Evolutionary conservation across 2,113 vertebrate species (phyloP).

Genomic region (Alethe diademata): DNA sequence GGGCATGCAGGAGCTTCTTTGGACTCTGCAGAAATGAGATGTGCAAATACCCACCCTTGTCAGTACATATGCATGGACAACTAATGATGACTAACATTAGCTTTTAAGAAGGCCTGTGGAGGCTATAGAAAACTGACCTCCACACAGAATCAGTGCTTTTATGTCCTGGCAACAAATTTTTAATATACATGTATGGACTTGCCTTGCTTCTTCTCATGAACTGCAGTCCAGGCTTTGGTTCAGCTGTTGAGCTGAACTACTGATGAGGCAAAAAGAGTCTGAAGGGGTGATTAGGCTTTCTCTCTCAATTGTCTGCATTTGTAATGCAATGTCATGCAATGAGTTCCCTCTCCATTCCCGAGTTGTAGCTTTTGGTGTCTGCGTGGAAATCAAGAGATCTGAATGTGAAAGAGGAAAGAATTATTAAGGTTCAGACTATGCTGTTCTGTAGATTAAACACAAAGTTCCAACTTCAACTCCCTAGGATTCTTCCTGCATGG

Average conservation of each 20-base stretch:
- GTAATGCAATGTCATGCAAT: background rate
- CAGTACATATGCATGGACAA: background rate
- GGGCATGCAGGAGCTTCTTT: background rate
- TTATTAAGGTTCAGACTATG: background rate
- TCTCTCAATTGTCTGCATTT: background rate
- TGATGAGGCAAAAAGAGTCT: background rate
- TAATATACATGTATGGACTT: background rate
- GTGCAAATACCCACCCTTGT: background rate
- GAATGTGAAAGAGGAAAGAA: background rate
- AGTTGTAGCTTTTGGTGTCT: background rate
- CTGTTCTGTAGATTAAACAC: background rate
- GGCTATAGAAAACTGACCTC: background rate
- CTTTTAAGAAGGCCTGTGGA: background rate
- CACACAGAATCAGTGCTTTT: background rate
- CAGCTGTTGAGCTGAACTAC: background rate
- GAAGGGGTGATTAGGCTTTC: background rate
- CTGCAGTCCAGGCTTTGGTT: background rate
- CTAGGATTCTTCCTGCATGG: background rate
- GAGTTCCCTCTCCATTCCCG: background rate
- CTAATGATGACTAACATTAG: background rate
- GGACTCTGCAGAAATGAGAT: background rate
- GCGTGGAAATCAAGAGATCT: background rate
- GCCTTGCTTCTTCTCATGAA: background rate
- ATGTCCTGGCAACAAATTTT: background rate
- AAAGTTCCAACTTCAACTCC: background rate